Base-by-base conservation (phyloP, 2,113 vertebrate genomes). In the Picathartes gymnocephalus region DNA sequence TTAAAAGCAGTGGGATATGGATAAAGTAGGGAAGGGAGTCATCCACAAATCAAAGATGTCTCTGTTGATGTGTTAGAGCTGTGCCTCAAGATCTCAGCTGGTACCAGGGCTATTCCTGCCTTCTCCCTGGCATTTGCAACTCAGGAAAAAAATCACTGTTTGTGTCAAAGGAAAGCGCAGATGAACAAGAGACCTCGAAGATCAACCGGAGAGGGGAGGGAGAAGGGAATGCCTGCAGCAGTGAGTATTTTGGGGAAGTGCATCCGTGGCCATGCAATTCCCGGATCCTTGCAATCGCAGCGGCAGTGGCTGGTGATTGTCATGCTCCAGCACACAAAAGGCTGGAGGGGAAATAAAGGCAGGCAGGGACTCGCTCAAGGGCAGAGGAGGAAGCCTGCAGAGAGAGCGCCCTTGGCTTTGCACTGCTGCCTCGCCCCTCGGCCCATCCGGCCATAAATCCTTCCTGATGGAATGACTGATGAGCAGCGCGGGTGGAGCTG, bases 191-290 rank as follows among this genome's bases (percentile, higher is more conserved):
- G 6, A 33, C 22, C 18, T 12, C 2, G 31, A 13, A 4, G 66
- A 28, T 61, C 10, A 44, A 0, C 5, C 7, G 4, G 17, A 2
- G 6, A 61, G 57, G n/a, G 39, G 30, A 60, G 18, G 47, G 25
- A 61, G 51, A 30, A 44, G 15, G 20, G 51, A 74, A 35, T 42
- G 30, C 37, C 48, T 13, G 27, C 40, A 28, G 54, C 12, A 11
- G 23, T 23, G 58, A 4, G 50, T 51, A 0, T 70, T 73, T 10
- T 37, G 61, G 31, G 84, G 61, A 30, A 1, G 1, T 2, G 20
- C 6, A 14, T 58, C 64, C 2, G 0, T 2, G 2, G 37, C 44
- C 2, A 0, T 39, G 53, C 53, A 30, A 22, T 58, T 62, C 53
- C 68, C 0, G 0, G 47, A 58, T 58, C 23, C 30, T 56, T 45